Percentiles rank a stretch among this genome's conserved stretches.
Evolutionary conservation across 1,140 invertebrate genomes (phyloP).

Genomic region (Pinna nobilis): DNA sequence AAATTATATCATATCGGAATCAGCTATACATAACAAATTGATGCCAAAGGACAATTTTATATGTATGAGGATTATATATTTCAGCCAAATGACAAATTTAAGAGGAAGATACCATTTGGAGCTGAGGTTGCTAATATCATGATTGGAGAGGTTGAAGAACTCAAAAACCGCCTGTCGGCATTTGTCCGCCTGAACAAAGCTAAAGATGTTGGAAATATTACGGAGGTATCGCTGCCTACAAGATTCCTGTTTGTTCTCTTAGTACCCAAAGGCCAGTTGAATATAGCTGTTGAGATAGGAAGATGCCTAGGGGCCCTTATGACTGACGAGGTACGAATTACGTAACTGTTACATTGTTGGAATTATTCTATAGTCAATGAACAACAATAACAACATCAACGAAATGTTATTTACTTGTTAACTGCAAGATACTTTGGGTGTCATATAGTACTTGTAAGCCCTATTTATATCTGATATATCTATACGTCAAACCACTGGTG

Average conservation of each 20-base stretch:
- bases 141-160: slow-evolving; percentile 97
- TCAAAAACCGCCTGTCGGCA: slow-evolving; percentile 89
- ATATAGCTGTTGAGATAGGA: slow-evolving; percentile 93
- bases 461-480: too few species aligned
- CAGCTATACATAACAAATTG: too few species aligned
- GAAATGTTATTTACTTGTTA: too few species aligned
- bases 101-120: slow-evolving; percentile 91
- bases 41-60: too few species aligned
- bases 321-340: slow-evolving; percentile 86
- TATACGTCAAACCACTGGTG: too few species aligned
- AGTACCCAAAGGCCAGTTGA: slow-evolving; percentile 87
- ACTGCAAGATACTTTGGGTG: too few species aligned
- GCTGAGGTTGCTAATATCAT: slow-evolving; percentile 97
- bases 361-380: too few species aligned
- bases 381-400: too few species aligned
- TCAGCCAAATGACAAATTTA: slow-evolving; percentile 62
- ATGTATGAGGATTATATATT: too few species aligned
- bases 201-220: slow-evolving; percentile 92
- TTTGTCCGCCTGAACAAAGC: slow-evolving; percentile 94
- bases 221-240: slow-evolving; percentile 93
- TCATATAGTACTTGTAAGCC: too few species aligned
- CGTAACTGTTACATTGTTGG: too few species aligned
- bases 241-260: slow-evolving; percentile 95
- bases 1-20: too few species aligned
- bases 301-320: slow-evolving; percentile 95